A percentile compares a stretch with the other conserved stretches of the same genome.
phyloP scores from a whole-genome alignment of 2,113 vertebrate genomes.

The Oreotrochilus melanogaster region DNA sequence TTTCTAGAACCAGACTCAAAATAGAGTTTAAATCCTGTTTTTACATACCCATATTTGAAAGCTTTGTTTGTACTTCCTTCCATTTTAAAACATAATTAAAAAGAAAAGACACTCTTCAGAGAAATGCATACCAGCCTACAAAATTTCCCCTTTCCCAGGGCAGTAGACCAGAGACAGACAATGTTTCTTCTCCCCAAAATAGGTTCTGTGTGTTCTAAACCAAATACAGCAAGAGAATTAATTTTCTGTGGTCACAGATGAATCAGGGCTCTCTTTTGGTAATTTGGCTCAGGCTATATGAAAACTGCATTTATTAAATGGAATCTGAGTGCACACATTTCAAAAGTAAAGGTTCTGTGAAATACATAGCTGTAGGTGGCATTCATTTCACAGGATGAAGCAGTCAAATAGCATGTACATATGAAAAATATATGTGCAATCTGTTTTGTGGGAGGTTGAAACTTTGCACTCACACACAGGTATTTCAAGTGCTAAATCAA shows the following conservation, averaged over 20 bases:
- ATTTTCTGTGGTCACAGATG: not conserved
- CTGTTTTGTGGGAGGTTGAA: not conserved
- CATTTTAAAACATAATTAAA: slow-evolving; percentile 20
- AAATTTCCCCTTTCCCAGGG: slow-evolving; percentile 21
- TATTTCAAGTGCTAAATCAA: not conserved
- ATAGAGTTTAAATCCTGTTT: slow-evolving; percentile 40
- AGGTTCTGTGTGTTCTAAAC: slow-evolving; percentile 17
- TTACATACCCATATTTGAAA: slow-evolving; percentile 19
- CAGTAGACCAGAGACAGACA: slow-evolving; percentile 29
- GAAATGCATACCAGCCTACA: slow-evolving; percentile 33
- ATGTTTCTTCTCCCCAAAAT: slow-evolving; percentile 32
- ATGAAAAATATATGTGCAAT: not conserved
- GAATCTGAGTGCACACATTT: not conserved
- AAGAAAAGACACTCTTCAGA: slow-evolving; percentile 34
- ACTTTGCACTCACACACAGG: not conserved
- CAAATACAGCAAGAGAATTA: not conserved
- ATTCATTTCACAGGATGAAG: not conserved
- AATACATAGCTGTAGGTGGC: not conserved
- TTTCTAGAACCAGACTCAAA: not conserved
- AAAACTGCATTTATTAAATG: not conserved
- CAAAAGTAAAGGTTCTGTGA: not conserved
- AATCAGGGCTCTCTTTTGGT: not conserved
- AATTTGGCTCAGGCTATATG: not conserved
- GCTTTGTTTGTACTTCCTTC: slow-evolving; percentile 29
- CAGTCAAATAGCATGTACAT: not conserved